Percentiles rank a stretch among this genome's conserved stretches.
Evolutionary conservation across 2,888 invertebrate species (phyloP).

Genomic region (Tipula confusa): DNA sequence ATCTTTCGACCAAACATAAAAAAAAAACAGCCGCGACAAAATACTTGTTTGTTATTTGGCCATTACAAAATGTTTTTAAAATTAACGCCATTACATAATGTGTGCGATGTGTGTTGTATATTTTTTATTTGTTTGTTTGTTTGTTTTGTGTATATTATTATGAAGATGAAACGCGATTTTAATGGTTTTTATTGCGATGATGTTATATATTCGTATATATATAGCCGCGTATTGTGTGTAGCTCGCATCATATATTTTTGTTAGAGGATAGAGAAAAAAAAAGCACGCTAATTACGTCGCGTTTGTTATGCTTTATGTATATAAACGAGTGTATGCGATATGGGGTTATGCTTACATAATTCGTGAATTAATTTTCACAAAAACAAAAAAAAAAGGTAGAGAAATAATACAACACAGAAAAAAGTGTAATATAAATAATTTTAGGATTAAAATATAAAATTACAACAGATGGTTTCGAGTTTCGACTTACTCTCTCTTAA

Average conservation of each 20-base stretch:
- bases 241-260: not conserved
- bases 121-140: not conserved
- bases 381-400: slow-evolving; percentile 12
- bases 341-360: slow-evolving; percentile 1
- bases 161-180: slow-evolving; percentile 25
- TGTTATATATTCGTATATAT: not conserved
- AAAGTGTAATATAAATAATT: not conserved
- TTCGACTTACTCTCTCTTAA: not conserved
- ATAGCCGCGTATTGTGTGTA: not conserved
- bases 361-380: slow-evolving; percentile 16
- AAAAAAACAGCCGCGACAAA: not conserved
- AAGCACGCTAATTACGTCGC: slow-evolving; percentile 20
- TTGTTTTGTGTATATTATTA: not conserved
- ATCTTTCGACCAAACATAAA: not conserved
- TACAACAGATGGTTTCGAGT: not conserved
- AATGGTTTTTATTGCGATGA: slow-evolving; percentile 7
- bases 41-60: not conserved
- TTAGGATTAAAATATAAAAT: slow-evolving; percentile 3
- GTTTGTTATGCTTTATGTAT: not conserved
- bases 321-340: not conserved
- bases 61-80: not conserved
- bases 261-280: not conserved
- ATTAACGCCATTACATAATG: slow-evolving; percentile 1
- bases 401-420: not conserved
- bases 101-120: not conserved